Percentiles rank a stretch among this genome's conserved stretches.
These are phyloP conservation scores for Dolomedes plantarius DNA, from an alignment of 2,888 invertebrate species.

Conservation along the genomic window DNA sequence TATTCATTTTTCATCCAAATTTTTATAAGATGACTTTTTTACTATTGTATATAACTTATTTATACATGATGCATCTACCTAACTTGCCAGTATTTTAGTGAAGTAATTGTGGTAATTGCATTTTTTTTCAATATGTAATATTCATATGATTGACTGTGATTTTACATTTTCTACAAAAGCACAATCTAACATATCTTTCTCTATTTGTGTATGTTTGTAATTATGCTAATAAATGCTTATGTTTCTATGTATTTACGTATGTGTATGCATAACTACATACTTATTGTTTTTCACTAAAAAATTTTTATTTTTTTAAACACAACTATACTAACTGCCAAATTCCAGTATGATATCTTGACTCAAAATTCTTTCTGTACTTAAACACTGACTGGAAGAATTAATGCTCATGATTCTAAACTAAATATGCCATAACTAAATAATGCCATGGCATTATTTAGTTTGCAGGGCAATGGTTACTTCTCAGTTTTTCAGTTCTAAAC, in stretches of 20 bases:
- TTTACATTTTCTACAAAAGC: not conserved
- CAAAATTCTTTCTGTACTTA: too few species aligned
- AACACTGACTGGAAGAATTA: too few species aligned
- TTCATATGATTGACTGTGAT: slow-evolving; percentile 1
- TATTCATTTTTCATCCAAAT: not conserved
- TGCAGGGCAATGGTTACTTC: not conserved
- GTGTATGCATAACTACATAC: not conserved
- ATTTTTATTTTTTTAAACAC: too few species aligned
- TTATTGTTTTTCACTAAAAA: too few species aligned
- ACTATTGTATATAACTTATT: not conserved
- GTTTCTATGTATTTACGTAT: not conserved
- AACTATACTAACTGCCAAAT: too few species aligned
- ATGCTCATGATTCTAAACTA: too few species aligned
- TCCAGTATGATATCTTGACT: too few species aligned
- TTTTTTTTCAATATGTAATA: too few species aligned
- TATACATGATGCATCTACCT: too few species aligned
- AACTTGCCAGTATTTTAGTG: not conserved
- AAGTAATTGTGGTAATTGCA: not conserved
- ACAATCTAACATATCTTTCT: not conserved
- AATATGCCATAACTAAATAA: too few species aligned
- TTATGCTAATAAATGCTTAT: not conserved
- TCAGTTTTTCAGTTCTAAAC: not conserved
- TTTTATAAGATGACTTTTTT: too few species aligned
- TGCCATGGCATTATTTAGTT: not conserved
- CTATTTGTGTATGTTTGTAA: not conserved